Percentiles rank a stretch among this genome's conserved stretches.
Evolutionary conservation across 2,113 vertebrate genomes (phyloP).

Genomic region (Macquaria ambigua): DNA sequence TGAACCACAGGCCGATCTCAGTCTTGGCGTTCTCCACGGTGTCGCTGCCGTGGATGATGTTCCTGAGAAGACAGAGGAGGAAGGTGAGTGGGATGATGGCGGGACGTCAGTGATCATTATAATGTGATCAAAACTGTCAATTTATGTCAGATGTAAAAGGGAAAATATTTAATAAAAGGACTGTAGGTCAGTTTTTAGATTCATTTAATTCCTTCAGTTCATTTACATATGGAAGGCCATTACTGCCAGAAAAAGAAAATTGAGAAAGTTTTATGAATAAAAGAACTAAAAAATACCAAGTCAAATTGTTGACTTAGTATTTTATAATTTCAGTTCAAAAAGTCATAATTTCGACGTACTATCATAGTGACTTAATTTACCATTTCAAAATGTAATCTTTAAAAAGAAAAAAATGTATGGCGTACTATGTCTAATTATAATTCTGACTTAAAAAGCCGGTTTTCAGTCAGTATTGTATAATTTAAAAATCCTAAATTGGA

Average conservation of each 20-base stretch:
- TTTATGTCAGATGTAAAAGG: background rate
- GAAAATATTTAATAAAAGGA: background rate
- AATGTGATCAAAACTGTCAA: background rate
- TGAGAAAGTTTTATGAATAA: no score
- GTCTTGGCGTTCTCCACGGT: conserved; percentile 92
- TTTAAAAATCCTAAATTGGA: no score
- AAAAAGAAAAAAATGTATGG: no score
- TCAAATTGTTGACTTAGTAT: background rate
- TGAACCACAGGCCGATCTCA: conserved; percentile 95
- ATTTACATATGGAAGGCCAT: background rate
- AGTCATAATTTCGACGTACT: no score
- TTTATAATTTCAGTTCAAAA: background rate
- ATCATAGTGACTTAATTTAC: no score
- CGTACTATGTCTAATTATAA: no score
- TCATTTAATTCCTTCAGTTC: no score
- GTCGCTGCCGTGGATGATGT: conserved; percentile 98
- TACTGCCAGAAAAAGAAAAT: background rate
- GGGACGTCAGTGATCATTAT: no score
- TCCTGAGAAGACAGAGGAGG: conserved; percentile 79
- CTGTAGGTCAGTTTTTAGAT: no score
- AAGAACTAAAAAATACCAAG: no score
- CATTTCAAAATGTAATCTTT: background rate
- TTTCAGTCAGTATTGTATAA: no score
- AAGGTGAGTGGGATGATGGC: background rate
- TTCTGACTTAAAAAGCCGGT: no score